Evolutionary conservation across 2,113 vertebrate species (phyloP).

Genomic region (Protobothrops flavoviridis): DNA sequence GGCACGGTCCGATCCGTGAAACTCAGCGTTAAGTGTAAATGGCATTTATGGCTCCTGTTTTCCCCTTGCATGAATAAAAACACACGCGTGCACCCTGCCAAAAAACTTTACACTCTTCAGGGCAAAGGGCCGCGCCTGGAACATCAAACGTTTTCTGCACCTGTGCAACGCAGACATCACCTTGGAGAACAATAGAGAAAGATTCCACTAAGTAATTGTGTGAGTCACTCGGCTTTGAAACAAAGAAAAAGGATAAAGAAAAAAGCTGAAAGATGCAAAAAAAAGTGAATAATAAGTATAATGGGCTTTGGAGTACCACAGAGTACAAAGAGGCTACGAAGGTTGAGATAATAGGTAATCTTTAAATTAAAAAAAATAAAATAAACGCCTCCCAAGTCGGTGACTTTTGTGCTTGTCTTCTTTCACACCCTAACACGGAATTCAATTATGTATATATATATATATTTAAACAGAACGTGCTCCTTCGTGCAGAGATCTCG

Average conservation of each 20-base stretch:
- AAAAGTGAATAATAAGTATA: neutral
- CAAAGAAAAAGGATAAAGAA: neutral
- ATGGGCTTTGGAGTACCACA: neutral
- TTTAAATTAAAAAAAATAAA: no score
- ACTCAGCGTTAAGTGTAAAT: neutral
- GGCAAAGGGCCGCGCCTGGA: neutral
- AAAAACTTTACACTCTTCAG: fast-evolving
- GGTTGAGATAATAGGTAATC: neutral
- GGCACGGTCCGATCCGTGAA: neutral
- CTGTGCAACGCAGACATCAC: fast-evolving
- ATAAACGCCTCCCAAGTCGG: neutral
- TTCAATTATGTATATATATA: neutral
- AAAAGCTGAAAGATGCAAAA: neutral
- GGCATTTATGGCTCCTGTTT: neutral
- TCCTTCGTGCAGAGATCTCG: neutral
- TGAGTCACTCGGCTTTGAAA: neutral
- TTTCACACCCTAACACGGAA: neutral
- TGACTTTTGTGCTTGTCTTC: neutral
- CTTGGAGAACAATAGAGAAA: neutral
- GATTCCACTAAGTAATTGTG: neutral
- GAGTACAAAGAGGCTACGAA: neutral
- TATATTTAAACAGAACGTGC: neutral
- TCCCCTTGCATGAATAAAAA: neutral
- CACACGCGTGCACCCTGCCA: fast-evolving
- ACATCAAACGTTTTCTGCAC: fast-evolving